phyloP scores from a whole-genome alignment of 2,888 invertebrate species.

The Noctua pronuba region DNA sequence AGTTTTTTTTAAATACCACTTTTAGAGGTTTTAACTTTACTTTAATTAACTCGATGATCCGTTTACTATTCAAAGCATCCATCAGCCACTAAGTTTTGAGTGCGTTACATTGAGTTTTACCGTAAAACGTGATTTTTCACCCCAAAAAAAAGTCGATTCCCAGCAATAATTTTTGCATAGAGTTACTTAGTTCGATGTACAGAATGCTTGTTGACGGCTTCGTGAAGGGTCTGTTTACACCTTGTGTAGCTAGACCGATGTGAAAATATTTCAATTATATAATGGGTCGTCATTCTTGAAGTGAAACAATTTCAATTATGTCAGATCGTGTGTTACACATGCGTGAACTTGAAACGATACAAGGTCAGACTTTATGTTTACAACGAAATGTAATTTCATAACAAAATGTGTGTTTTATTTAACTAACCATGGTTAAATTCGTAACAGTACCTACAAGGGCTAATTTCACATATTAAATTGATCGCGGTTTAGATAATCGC shows the following conservation, averaged over 20 bases:
- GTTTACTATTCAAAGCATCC: too few species aligned
- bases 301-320: slow-evolving; percentile 33
- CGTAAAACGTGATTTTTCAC: too few species aligned
- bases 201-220: too few species aligned
- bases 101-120: too few species aligned
- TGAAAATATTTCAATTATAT: background rate
- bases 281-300: slow-evolving; percentile 14
- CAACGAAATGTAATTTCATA: slow-evolving; percentile 19
- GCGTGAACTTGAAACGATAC: slow-evolving; percentile 33
- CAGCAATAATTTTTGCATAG: too few species aligned
- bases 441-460: background rate
- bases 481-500: background rate
- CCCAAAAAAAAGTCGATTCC: too few species aligned
- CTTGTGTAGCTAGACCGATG: background rate
- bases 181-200: too few species aligned
- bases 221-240: too few species aligned
- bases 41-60: too few species aligned
- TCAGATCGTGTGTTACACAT: slow-evolving; percentile 25
- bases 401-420: background rate
- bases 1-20: too few species aligned
- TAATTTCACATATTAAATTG: background rate
- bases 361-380: slow-evolving; percentile 33
- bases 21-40: too few species aligned
- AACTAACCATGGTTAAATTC: background rate
- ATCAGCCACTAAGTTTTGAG: too few species aligned